Conservation (phyloP, 1,140 invertebrate species). For the Lycorma delicatula region DNA sequence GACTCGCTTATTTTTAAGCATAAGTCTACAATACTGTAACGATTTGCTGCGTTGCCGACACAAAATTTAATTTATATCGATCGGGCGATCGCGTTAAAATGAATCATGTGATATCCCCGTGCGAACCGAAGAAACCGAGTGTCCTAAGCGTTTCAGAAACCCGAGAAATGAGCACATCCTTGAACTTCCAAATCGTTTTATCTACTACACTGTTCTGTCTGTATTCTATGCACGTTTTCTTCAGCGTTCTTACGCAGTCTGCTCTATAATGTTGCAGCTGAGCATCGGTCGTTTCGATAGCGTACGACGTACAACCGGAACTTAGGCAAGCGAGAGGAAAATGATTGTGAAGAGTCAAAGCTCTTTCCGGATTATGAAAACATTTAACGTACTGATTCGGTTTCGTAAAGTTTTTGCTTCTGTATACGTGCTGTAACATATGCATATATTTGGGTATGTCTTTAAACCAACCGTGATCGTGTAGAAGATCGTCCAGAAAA, state of each 20-base stretch:
- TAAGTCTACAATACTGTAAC: no score
- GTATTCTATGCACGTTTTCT: conserved; percentile 77
- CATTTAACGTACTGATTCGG: conserved; percentile 90
- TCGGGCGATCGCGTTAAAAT: no score
- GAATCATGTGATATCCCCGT: conserved; percentile 8
- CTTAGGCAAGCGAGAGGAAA: conserved; percentile 83
- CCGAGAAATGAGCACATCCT: conserved; percentile 58
- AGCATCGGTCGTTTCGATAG: conserved; percentile 66
- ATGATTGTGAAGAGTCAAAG: conserved; percentile 86
- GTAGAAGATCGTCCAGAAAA: conserved; percentile 82
- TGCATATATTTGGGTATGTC: conserved; percentile 85
- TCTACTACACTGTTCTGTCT: conserved; percentile 74
- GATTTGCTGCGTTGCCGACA: no score
- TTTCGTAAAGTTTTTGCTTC: conserved; percentile 84
- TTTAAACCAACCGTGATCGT: conserved; percentile 71
- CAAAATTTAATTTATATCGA: no score
- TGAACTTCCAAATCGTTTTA: conserved; percentile 81
- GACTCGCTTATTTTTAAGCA: no score
- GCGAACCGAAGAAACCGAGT: conserved; percentile 57
- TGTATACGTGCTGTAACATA: conserved; percentile 88
- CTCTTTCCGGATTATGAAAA: conserved; percentile 85
- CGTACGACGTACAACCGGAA: conserved; percentile 75
- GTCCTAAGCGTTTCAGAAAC: conserved; percentile 58
- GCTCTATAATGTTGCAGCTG: conserved; percentile 89
- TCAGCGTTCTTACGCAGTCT: conserved; percentile 82